A percentile compares a stretch with the other conserved stretches of the same genome.
Evolutionary conservation across 2,797 vertebrate species (phyloP).

Genomic region (Pipistrellus pipistrellus): DNA sequence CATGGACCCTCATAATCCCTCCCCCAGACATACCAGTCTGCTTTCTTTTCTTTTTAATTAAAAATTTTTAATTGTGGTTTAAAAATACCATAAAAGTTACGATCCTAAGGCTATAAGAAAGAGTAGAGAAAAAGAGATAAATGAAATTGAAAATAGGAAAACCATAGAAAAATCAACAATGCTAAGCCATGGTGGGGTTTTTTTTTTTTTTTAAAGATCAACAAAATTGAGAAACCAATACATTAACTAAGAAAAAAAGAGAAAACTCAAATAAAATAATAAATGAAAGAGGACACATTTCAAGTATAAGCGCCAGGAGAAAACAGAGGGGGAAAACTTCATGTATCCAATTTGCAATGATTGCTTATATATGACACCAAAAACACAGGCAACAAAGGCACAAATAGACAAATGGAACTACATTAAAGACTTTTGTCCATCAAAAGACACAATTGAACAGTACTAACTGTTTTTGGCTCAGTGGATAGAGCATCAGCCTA

Average conservation of each 20-base stretch:
- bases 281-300: background rate
- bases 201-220: background rate
- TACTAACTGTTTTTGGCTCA: too few species aligned
- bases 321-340: background rate
- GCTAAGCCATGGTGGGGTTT: background rate
- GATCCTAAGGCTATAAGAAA: background rate
- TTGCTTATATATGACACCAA: background rate
- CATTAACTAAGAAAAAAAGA: background rate
- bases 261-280: conserved; percentile 32
- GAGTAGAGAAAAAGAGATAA: background rate
- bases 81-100: background rate
- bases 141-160: background rate
- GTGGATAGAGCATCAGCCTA: too few species aligned
- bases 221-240: background rate
- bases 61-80: background rate
- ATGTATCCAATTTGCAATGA: background rate
- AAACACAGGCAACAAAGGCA: background rate
- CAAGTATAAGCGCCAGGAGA: background rate
- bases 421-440: background rate
- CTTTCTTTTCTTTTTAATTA: background rate
- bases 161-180: background rate
- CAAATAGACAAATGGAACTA: background rate
- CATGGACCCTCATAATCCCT: background rate
- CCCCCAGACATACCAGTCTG: background rate
- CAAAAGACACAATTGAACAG: background rate